A percentile compares a stretch with the other conserved stretches of the same genome.
These are phyloP conservation scores for Chionoecetes opilio DNA, from an alignment of 1,140 invertebrate genomes.

Conservation along the genomic window DNA sequence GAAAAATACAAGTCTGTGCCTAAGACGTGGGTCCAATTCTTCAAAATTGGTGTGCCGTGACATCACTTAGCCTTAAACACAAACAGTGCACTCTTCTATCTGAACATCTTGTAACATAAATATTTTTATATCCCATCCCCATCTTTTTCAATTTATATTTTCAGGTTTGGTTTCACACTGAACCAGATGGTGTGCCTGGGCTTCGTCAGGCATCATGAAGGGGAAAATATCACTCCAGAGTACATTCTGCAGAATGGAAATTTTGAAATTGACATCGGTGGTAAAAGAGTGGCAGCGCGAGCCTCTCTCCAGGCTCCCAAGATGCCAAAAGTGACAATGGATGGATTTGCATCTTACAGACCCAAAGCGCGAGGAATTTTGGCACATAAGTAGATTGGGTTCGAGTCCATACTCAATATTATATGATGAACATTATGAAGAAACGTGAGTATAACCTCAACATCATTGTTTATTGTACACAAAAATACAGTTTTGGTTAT, in stretches of 20 bases:
- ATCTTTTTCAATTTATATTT: slow-evolving; percentile 81
- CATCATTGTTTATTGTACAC: too few relatives aligned
- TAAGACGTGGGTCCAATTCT: too few relatives aligned
- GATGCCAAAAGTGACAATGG: slow-evolving; percentile 79
- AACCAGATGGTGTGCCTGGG: slow-evolving; percentile 88
- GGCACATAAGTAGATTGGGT: slow-evolving; percentile 53
- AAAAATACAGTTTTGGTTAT: too few relatives aligned
- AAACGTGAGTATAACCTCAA: too few relatives aligned
- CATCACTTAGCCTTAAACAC: too few relatives aligned
- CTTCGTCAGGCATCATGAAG: slow-evolving; percentile 86
- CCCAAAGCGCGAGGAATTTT: slow-evolving; percentile 78
- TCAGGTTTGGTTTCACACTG: slow-evolving; percentile 88
- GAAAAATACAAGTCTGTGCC: too few relatives aligned
- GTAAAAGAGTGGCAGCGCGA: slow-evolving; percentile 81
- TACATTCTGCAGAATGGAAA: slow-evolving; percentile 87
- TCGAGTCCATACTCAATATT: background rate
- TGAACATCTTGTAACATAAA: too few relatives aligned
- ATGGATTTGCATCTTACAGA: slow-evolving; percentile 79
- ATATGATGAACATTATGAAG: too few relatives aligned
- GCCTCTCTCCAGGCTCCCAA: slow-evolving; percentile 80
- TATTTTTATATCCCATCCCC: too few relatives aligned
- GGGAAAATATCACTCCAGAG: slow-evolving; percentile 86
- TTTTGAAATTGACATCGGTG: slow-evolving; percentile 89
- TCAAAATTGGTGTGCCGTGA: too few relatives aligned
- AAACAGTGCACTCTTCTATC: too few relatives aligned